phyloP scores from a whole-genome alignment of 2,113 vertebrate genomes.

The Sturnira hondurensis region DNA sequence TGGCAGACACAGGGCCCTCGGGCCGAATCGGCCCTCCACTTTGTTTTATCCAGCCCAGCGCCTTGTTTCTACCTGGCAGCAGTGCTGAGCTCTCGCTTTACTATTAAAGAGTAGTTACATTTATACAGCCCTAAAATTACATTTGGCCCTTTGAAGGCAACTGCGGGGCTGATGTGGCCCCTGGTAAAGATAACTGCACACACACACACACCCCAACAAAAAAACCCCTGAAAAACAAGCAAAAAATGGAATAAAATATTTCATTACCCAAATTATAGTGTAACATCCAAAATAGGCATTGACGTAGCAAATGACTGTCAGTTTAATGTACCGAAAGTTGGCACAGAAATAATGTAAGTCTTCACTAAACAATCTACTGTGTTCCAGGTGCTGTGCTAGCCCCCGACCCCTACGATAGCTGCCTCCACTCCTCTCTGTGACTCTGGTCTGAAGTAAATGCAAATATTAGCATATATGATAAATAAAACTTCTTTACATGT shows the following conservation, averaged over 20 bases:
- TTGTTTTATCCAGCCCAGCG: no score
- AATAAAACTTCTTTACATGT: constrained; percentile 73
- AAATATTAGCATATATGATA: constrained; percentile 59
- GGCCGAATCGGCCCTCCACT: no score
- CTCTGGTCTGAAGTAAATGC: constrained; percentile 24
- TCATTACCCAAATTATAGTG: no score
- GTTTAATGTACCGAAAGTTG: constrained; percentile 66
- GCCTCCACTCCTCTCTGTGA: constrained; percentile 47
- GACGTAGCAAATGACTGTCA: neutral
- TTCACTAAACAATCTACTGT: neutral
- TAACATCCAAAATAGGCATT: neutral
- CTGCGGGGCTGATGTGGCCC: no score
- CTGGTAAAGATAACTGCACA: neutral
- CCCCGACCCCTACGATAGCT: constrained; percentile 8
- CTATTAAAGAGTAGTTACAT: no score
- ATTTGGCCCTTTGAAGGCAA: no score
- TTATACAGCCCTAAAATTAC: no score
- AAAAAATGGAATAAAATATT: no score
- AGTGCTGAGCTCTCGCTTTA: no score
- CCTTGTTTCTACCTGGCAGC: no score
- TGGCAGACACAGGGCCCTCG: no score
- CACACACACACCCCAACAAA: neutral
- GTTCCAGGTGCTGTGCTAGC: neutral
- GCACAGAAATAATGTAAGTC: neutral
- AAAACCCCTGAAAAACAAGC: neutral